Conservation (phyloP, 2,888 invertebrate genomes). For the Leptarthrus brevirostris region DNA sequence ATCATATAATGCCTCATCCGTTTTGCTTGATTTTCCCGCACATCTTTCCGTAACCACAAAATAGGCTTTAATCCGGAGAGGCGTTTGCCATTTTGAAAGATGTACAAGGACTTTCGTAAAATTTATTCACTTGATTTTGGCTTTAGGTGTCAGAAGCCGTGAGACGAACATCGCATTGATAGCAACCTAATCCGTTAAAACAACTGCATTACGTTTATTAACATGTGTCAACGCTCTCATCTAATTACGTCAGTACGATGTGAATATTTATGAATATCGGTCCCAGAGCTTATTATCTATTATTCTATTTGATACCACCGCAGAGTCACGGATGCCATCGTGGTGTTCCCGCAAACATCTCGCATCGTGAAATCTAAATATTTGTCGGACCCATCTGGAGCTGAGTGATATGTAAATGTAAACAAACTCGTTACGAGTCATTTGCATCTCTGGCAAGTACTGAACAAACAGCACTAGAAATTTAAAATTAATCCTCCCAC, state of each 20-base stretch:
- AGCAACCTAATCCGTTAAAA: conserved; percentile 18
- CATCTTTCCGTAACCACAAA: no score
- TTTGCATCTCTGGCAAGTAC: background rate
- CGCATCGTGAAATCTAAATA: background rate
- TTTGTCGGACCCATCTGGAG: background rate
- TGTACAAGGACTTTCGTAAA: no score
- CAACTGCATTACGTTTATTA: conserved; percentile 23
- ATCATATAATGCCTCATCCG: no score
- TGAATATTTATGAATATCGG: conserved; percentile 30
- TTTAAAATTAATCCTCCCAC: background rate
- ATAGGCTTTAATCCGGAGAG: no score
- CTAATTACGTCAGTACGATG: background rate
- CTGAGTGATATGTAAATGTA: background rate
- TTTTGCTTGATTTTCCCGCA: no score
- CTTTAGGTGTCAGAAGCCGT: background rate
- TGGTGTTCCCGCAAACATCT: background rate
- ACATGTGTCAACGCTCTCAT: conserved; percentile 3
- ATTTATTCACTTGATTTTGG: no score
- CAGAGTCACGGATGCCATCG: background rate
- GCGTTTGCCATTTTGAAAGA: no score
- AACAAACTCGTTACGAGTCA: background rate
- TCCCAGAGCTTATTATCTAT: background rate
- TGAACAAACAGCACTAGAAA: background rate
- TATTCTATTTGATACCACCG: background rate
- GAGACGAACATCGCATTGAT: background rate